Evolutionary conservation across 2,113 vertebrate species (phyloP).

Genomic region (Isichthys henryi): DNA sequence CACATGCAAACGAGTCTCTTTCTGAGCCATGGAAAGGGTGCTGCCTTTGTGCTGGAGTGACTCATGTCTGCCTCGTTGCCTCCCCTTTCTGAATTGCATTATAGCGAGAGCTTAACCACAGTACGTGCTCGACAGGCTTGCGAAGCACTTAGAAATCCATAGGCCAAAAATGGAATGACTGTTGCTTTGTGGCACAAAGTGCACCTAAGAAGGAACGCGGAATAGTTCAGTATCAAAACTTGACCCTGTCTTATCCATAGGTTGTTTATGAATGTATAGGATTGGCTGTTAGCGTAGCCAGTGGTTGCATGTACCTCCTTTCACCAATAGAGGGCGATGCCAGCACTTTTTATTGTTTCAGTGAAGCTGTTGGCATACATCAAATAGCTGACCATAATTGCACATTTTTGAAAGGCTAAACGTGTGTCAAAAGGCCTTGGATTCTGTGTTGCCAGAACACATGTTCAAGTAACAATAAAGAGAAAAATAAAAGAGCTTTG

Average conservation of each 20-base stretch:
- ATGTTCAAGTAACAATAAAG: not conserved
- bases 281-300: not conserved
- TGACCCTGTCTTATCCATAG: not conserved
- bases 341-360: not conserved
- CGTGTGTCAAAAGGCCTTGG: not conserved
- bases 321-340: slow-evolving; percentile 37
- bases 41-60: not conserved
- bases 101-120: not conserved
- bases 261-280: not conserved
- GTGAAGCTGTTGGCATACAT: not conserved
- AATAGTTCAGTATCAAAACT: not conserved
- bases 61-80: not conserved
- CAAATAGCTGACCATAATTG: not conserved
- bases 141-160: not conserved
- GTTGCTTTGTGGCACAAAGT: not conserved
- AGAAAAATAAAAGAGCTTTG: not conserved
- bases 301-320: not conserved
- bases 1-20: not conserved
- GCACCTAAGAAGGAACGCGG: not conserved
- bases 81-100: not conserved
- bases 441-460: not conserved
- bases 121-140: not conserved
- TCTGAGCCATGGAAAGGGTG: not conserved
- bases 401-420: not conserved
- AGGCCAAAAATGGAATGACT: not conserved